Evolutionary conservation across 1,140 invertebrate genomes (phyloP), one percentile per base, ranked within the genome.

Genomic region (Bombus sibiricus): DNA sequence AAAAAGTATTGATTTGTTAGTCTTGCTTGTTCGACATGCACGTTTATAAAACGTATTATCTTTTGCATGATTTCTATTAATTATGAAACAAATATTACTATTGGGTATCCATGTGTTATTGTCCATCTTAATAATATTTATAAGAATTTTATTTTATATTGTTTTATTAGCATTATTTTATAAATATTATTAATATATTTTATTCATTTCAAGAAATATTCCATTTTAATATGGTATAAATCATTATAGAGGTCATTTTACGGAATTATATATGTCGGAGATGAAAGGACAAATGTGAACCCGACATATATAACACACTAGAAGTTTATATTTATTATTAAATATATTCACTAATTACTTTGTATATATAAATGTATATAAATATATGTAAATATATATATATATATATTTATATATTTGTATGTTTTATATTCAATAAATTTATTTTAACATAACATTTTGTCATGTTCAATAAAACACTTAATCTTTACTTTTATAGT

Each of bases 1-100:
- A 81, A 59, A 47, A 85, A 85, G 25, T 85, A 80, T 34, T 80
- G 68, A 62, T 85, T 72, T 72, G 41, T 62, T 72, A 85, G 57
- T 37, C 34, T 75, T 80, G 83, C 83, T 85, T 85, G 18, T 81
- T 75, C n/a, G 22, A 62, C 57, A 74, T 86, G 84, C 84, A 86
- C 79, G 72, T 80, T 85, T 73, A 80, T 41, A 64, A 72, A 43
- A 62, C n/a, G 71, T 43, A 69, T 34, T 71, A 74, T 41, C 53
- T 39, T 76, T 62, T 86, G 85, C 85, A 86, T 86, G 85, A 68
- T 62, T 66, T 76, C 74, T 41, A 41, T 85, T 62, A 41, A 72
- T 47, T 73, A 81, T 73, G 15, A 81, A 62, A 74, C 78, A 71
- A 84, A 39, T 80, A 68, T 84, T 84, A 71, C 41, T 37, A 13